These are phyloP conservation scores for Torymus aiolomorphi DNA, from an alignment of 2,888 invertebrate species.

Conservation along the genomic window DNA sequence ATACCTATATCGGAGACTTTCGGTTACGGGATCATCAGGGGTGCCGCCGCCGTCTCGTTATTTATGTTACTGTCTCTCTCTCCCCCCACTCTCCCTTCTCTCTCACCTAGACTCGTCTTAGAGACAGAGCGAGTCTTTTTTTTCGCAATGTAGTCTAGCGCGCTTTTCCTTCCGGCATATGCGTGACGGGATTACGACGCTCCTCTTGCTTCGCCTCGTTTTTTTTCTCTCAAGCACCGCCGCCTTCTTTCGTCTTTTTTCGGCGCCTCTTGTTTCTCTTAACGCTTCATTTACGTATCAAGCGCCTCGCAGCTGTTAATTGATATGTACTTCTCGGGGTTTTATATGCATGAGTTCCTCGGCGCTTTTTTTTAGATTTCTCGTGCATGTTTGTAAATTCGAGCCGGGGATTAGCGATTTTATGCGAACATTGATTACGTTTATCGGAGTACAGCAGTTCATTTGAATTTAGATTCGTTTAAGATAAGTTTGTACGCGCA, in stretches of 20 bases:
- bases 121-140: constrained; percentile 5
- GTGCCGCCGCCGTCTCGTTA: constrained; percentile 56
- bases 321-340: constrained; percentile 6
- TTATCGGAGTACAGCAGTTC: too few relatives aligned
- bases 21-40: constrained; percentile 69
- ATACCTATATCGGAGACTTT: constrained; percentile 60
- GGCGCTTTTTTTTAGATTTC: too few relatives aligned
- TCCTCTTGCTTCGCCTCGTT: not conserved
- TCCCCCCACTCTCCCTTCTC: not conserved
- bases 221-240: not conserved
- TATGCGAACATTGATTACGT: too few relatives aligned
- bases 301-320: constrained; percentile 43
- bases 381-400: too few relatives aligned
- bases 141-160: not conserved
- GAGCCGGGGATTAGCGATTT: too few relatives aligned
- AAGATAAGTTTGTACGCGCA: too few relatives aligned
- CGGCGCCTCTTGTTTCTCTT: constrained; percentile 23
- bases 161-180: constrained; percentile 41
- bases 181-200: constrained; percentile 17
- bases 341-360: too few relatives aligned
- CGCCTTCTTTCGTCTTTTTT: constrained; percentile 1
- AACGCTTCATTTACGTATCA: constrained; percentile 36
- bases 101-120: constrained; percentile 17
- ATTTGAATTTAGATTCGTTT: too few relatives aligned
- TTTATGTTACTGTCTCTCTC: constrained; percentile 54